These are phyloP conservation scores for Cyphotilapia sp. DNA, from an alignment of 2,113 vertebrate species.

Conservation along the genomic window DNA sequence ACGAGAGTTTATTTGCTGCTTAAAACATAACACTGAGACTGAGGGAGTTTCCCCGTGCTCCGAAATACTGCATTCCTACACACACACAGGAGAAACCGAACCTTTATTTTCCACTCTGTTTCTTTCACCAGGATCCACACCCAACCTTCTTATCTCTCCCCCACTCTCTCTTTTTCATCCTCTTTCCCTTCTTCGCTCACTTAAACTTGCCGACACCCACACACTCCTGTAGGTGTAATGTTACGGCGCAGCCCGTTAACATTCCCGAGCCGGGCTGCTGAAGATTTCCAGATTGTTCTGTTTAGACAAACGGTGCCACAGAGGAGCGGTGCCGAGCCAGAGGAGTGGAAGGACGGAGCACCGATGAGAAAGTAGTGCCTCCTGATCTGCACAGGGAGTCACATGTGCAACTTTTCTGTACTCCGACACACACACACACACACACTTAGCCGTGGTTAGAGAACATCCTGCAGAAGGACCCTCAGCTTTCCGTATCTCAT, in stretches of 20 bases:
- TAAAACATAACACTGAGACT: conserved; percentile 29
- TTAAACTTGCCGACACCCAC: conserved; percentile 17
- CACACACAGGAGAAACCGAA: neutral
- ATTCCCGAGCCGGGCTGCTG: conserved; percentile 28
- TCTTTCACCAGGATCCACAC: neutral
- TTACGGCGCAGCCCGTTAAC: conserved; percentile 50
- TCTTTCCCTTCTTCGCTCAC: neutral
- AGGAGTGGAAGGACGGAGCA: neutral
- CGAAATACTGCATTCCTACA: neutral
- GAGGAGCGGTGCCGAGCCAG: neutral
- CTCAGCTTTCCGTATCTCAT: conserved; percentile 40
- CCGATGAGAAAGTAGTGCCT: neutral
- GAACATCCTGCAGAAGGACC: conserved; percentile 34
- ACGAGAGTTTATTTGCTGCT: conserved; percentile 42
- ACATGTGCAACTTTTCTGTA: neutral
- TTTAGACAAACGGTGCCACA: conserved; percentile 35
- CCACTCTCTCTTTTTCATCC: neutral
- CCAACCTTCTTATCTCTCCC: neutral
- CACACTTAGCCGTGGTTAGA: neutral
- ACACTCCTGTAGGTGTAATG: conserved; percentile 40
- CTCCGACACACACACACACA: neutral
- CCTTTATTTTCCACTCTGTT: conserved; percentile 6
- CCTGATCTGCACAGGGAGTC: neutral
- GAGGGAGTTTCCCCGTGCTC: conserved; percentile 23
- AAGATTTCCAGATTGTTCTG: conserved; percentile 61